Base-by-base conservation (phyloP, 2,113 vertebrate genomes). In the Poeciliopsis retropinna region DNA sequence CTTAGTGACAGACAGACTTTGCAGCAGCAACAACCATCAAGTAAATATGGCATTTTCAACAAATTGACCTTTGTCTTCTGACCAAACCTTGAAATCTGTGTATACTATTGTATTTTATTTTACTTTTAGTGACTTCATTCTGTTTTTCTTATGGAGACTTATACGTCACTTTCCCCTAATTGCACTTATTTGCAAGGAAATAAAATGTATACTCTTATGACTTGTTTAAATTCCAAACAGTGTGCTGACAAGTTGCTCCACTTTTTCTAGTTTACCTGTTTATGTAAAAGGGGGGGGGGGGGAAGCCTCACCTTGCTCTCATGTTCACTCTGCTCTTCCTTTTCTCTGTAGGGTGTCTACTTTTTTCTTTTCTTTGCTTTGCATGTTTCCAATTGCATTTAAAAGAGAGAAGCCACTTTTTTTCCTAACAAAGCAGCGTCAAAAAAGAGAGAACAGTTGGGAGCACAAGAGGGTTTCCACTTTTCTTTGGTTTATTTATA, bases 221-320 rank as follows among this genome's bases (percentile, higher is more conserved):
- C 34, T 76, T 75, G 76, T 76, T 83, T 82, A 66, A 64, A 82
- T 57, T 75, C 63, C 64, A 81, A 79, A 78, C 60, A 85, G 74
- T 76, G 77, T 76, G 83, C 84, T 84, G 88, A 82, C 75, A 88
- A 87, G 81, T 60, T 80, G 71, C 71, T 87, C 71, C 72, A 84
- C 67, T 63, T 83, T 54, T 57, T 78, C 60, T 54, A 61, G 67
- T 61, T 77, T 77, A 60, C 57, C 70, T 88, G 85, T 87, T 83
- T 86, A 60, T 74, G 75, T 63, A 62, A 85, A 57, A 57, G 51
- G 17, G 41, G 15, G 10, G 39, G 25, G 39, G 25, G 10, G n/a
- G n/a, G 87, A 88, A 82, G 79, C 79, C 64, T 77, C 72, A 54
- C 30, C 8, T 66, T 51, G 64, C 78, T 76, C 76, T 30, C 54